phyloP scores from a whole-genome alignment of 2,888 invertebrate species.

The Glomeris marginata region DNA sequence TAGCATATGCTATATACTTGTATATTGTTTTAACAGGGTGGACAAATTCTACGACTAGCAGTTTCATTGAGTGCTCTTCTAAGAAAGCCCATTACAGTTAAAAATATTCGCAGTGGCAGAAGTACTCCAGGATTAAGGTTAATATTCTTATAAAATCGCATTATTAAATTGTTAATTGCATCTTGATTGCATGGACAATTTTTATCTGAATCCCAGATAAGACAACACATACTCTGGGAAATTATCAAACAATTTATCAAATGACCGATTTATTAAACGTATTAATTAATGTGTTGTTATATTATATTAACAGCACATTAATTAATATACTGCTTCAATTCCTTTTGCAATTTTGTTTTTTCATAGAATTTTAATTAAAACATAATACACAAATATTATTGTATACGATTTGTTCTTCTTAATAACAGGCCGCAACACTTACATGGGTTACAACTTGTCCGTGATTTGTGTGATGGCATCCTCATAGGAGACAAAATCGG shows the following conservation, averaged over 20 bases:
- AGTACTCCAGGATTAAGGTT: constrained; percentile 72
- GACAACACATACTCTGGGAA: too few species aligned
- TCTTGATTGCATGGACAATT: not conserved
- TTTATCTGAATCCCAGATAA: too few species aligned
- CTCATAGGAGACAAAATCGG: constrained; percentile 53
- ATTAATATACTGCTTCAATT: too few species aligned
- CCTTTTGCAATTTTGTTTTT: too few species aligned
- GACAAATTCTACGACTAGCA: constrained; percentile 73
- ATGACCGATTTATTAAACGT: too few species aligned
- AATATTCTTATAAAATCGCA: constrained; percentile 9
- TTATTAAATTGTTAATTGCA: not conserved
- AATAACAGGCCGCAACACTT: constrained; percentile 28
- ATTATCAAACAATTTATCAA: too few species aligned
- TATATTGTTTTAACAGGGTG: constrained; percentile 47
- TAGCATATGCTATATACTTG: too few species aligned
- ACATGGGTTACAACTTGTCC: constrained; percentile 54
- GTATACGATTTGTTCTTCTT: too few species aligned
- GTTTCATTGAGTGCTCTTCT: constrained; percentile 62
- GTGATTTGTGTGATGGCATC: constrained; percentile 54
- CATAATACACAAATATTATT: too few species aligned
- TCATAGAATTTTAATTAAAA: too few species aligned
- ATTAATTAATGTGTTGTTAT: too few species aligned
- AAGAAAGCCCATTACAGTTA: constrained; percentile 51
- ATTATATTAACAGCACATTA: too few species aligned
- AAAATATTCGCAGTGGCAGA: constrained; percentile 65